Conservation (phyloP, 2,888 invertebrate species). For the Cephus runcator region DNA sequence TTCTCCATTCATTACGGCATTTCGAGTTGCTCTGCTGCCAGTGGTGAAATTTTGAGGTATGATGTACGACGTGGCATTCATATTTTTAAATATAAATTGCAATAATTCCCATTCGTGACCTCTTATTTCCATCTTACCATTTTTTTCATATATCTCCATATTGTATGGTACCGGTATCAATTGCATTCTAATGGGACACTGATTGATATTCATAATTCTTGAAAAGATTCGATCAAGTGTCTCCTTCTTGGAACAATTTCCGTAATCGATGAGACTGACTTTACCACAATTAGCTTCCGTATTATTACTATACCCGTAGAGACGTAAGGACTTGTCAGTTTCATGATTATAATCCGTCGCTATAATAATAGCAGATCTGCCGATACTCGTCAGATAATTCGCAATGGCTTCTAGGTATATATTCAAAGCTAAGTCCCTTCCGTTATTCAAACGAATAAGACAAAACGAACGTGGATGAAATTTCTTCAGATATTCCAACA, state of each 20-base stretch:
- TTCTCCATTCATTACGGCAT: neutral
- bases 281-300: neutral
- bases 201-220: neutral
- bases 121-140: neutral
- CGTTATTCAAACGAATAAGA: neutral
- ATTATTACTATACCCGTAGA: neutral
- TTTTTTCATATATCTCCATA: neutral
- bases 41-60: neutral
- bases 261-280: conserved; percentile 1
- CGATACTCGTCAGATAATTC: neutral
- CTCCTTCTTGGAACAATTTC: neutral
- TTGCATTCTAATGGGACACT: neutral
- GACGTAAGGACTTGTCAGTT: neutral
- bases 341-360: neutral
- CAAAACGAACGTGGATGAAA: neutral
- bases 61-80: neutral
- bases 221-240: neutral
- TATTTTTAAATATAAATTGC: neutral
- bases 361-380: neutral
- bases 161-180: neutral
- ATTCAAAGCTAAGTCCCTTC: neutral
- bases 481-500: neutral
- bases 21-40: neutral
- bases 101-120: neutral
- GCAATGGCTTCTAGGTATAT: neutral